Base-by-base conservation (phyloP, 2,888 invertebrate genomes). In the Neelides folsomi region DNA sequence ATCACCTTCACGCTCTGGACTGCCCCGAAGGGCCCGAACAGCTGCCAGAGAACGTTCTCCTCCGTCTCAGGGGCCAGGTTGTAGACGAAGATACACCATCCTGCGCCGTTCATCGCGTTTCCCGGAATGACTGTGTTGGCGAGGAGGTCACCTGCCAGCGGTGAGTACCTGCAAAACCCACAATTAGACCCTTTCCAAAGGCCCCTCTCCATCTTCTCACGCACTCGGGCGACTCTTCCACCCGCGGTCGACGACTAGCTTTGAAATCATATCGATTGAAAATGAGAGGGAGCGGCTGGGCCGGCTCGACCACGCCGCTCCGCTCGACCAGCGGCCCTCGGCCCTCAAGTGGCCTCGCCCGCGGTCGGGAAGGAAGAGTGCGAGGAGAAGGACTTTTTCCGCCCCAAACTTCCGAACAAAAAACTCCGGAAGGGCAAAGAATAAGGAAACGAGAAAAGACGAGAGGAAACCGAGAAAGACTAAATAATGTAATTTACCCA, bases 1-100 rank as follows among this genome's bases (percentile, higher is more conserved):
- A 93, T 89, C 67, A 94, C 92, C 77, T 94, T 94, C 66, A 94
- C 93, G 75, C 86, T 88, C 75, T 93, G 89, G 69, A 95, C 93
- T 67, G 93, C 93, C 67, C 94, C 94, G 70, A 94, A 95, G 44
- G 94, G 94, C 61, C 93, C 94, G 75, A 95, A 95, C 66, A 90
- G 77, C 76, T 90, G 88, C 89, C 89, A 90, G 65, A 90, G 77
- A 60, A 86, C 80, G 70, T 85, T 86, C 71, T 92, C 90, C 71
- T 90, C 89, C 2, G 88, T 87, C 69, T 90, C 90, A 59, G 88
- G 86, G 48, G 86, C 86, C 68, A 90, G 78, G 72, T 90, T 90
- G 77, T 88, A 89, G 56, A 92, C 88, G 73, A 90, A 90, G 71
- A 90, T 85, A 73, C 86, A 87, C 85, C 86, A 88, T 60, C 92